A percentile compares a stretch with the other conserved stretches of the same genome.
Evolutionary conservation across 2,797 vertebrate genomes (phyloP).

Genomic region (Clarias laeviceps): DNA sequence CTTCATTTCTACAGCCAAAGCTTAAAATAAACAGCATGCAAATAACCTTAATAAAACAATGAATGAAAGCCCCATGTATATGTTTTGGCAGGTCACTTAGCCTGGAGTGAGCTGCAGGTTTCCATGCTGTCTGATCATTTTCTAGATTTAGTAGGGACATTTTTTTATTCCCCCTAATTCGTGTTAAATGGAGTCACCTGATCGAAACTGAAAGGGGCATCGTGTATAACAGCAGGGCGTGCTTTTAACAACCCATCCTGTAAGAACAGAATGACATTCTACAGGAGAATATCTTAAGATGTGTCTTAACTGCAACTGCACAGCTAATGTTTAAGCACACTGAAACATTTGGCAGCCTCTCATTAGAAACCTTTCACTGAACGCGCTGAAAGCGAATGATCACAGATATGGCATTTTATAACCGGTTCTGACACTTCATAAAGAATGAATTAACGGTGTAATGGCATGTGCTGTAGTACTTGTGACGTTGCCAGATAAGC

Average conservation of each 20-base stretch:
- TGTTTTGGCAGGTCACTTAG: conserved; percentile 77
- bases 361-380: not conserved
- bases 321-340: not conserved
- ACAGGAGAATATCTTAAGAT: conserved; percentile 2
- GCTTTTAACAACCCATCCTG: conserved; percentile 23
- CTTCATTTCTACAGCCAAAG: conserved; percentile 62
- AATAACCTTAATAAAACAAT: conserved; percentile 81
- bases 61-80: conserved; percentile 82
- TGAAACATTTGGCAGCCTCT: not conserved
- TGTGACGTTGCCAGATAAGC: conserved; percentile 27
- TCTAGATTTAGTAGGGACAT: conserved; percentile 77
- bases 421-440: conserved; percentile 40
- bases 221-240: conserved; percentile 24
- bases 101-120: conserved; percentile 76
- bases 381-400: not conserved
- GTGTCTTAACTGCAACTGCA: not conserved
- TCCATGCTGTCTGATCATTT: conserved; percentile 77
- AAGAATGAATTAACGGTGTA: conserved; percentile 40
- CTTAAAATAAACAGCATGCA: conserved; percentile 80
- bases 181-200: conserved; percentile 80
- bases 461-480: conserved; percentile 29
- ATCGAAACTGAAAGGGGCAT: conserved; percentile 73
- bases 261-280: conserved; percentile 21
- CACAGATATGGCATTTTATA: conserved; percentile 18
- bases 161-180: conserved; percentile 73